Evolutionary conservation across 2,797 vertebrate species (phyloP), one percentile per base, ranked within the genome.

Genomic region (Antrozous pallidus): DNA sequence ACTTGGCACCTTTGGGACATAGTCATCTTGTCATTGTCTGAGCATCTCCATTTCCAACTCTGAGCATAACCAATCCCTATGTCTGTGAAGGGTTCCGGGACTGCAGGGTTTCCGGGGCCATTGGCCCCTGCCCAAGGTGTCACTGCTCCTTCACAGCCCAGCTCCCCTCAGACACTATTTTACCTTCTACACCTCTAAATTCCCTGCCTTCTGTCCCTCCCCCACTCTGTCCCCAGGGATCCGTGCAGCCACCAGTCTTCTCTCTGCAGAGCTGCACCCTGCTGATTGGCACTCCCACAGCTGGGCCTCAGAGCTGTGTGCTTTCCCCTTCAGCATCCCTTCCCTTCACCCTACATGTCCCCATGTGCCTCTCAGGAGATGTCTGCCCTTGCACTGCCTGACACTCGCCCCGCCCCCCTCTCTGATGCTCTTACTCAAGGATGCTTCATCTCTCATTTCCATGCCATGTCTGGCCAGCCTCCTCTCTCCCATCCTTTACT

Each of bases 301-400:
- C 9, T 0, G 0, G 33, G 33, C 38, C 20, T 61, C 33, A 18
- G 33, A 54, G 79, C 36, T 36, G 9, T 65, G 2, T 3, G 2
- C 26, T 9, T 1, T 38, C n/a, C 40, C 31, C n/a, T 13, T 10
- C 18, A 77, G 33, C 58, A 77, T 51, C 33, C 13, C 18, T n/a
- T 65, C 26, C 24, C 42, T 26, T 31, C 85, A 63, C 6, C 22
- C 24, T 33, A 31, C 24, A 16, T 2, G 40, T 26, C 45, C 26
- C 12, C 8, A 2, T 1, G 2, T 5, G 26, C 33, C 42, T n/a
- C 18, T 18, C 47, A 6, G 51, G 18, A 38, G 13, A n/a, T 24
- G 33, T 17, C 24, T 11, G 3, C 24, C 33, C 49, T 20, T 61
- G n/a, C 2, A 0, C 4, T 36, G 8, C 51, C 51, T 22, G 4